phyloP scores from a whole-genome alignment of 2,113 vertebrate genomes.

The Varanus komodoensis region DNA sequence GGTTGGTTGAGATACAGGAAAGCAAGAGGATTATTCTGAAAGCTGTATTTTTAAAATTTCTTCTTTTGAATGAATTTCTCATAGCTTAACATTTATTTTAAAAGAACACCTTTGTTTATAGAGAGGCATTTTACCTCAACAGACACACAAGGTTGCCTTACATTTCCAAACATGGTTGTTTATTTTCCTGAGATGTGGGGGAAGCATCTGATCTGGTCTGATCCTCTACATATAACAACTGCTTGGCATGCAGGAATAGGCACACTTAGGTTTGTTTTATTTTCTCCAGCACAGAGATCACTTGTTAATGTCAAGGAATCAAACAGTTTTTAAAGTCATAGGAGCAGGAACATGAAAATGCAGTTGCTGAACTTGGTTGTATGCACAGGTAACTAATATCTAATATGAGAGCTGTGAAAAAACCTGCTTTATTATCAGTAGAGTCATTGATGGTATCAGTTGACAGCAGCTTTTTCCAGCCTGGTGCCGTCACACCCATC shows the following conservation, averaged over 20 bases:
- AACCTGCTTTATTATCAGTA: neutral
- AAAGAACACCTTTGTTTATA: conserved; percentile 30
- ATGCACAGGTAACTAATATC: neutral
- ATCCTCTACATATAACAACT: neutral
- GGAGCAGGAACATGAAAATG: neutral
- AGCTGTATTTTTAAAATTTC: conserved; percentile 12
- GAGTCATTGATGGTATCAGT: neutral
- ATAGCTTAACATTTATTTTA: conserved; percentile 45
- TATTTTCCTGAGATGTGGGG: neutral
- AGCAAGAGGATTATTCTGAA: conserved; percentile 22
- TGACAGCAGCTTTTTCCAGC: neutral
- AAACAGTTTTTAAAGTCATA: neutral
- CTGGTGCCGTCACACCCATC: too few relatives aligned
- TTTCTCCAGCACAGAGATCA: too few relatives aligned
- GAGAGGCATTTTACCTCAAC: neutral
- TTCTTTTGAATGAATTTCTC: conserved; percentile 5
- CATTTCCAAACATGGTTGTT: neutral
- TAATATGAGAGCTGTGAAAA: neutral
- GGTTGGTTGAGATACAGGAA: conserved; percentile 33
- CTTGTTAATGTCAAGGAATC: neutral
- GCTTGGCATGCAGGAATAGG: neutral
- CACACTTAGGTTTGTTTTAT: neutral
- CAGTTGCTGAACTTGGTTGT: neutral
- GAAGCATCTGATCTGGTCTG: neutral
- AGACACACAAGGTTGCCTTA: neutral